phyloP scores from a whole-genome alignment of 64 coral and sea anemone genomes.

The Pachyseris speciosa region DNA sequence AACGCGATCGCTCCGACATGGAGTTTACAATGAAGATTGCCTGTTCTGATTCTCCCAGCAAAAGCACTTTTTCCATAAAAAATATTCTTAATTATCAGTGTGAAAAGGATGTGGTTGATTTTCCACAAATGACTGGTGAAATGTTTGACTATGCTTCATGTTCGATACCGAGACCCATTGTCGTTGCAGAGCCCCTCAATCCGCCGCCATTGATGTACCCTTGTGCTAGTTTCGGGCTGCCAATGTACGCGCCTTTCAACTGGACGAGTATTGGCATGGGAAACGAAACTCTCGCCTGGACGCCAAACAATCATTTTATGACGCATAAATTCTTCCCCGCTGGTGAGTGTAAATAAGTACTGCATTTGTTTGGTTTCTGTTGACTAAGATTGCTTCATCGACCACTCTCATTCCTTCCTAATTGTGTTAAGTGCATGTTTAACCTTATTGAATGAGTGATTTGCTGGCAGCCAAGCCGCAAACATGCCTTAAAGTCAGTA shows the following conservation, averaged over 20 bases:
- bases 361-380: neutral
- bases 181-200: neutral
- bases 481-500: no score
- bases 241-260: neutral
- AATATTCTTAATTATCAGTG: slow-evolving; percentile 6
- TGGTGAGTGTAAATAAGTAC: neutral
- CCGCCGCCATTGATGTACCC: slow-evolving; percentile 13
- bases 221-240: neutral
- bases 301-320: neutral
- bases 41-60: neutral
- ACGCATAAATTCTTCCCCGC: neutral
- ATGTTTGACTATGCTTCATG: neutral
- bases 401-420: neutral
- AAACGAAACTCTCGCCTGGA: neutral
- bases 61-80: slow-evolving; percentile 7
- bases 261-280: neutral
- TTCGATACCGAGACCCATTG: neutral
- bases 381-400: neutral
- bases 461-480: neutral
- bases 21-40: neutral
- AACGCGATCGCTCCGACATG: neutral
- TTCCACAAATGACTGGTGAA: neutral
- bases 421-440: slow-evolving; percentile 29
- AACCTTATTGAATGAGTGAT: slow-evolving; percentile 3
- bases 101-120: neutral